A percentile compares a stretch with the other conserved stretches of the same genome.
phyloP scores from a whole-genome alignment of 2,888 invertebrate genomes.

The Drosophila tripunctata region DNA sequence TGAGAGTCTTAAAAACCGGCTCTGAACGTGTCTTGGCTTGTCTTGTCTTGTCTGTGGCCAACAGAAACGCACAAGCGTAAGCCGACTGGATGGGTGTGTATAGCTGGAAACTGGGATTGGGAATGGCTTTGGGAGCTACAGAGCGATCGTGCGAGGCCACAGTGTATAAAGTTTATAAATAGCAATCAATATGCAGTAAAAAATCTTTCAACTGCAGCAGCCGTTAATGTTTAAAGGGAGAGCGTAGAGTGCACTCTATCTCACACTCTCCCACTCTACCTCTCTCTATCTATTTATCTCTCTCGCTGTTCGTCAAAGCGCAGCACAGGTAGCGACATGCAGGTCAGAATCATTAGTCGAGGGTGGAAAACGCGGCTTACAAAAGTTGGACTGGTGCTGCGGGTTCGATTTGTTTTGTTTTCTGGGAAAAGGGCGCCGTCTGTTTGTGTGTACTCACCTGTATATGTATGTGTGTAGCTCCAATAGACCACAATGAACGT shows the following conservation, averaged over 20 bases:
- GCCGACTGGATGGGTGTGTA: neutral
- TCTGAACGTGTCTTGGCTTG: conserved; percentile 36
- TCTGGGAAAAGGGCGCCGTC: conserved; percentile 47
- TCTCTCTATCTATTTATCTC: too few relatives aligned
- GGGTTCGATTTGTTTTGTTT: too few relatives aligned
- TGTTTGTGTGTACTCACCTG: conserved; percentile 47
- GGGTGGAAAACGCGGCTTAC: conserved; percentile 56
- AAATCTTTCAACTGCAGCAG: conserved; percentile 33
- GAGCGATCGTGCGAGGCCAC: conserved; percentile 29
- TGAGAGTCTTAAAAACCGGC: conserved; percentile 59
- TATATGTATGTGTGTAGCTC: conserved; percentile 45
- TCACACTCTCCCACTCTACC: too few relatives aligned
- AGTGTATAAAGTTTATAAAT: conserved; percentile 59
- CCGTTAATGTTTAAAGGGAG: conserved; percentile 43
- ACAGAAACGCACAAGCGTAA: conserved; percentile 54
- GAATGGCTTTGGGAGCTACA: conserved; percentile 21
- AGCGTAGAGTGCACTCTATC: too few relatives aligned
- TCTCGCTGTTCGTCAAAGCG: conserved; percentile 3
- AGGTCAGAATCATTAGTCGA: conserved; percentile 63
- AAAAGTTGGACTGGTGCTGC: conserved; percentile 35
- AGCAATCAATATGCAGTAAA: conserved; percentile 72
- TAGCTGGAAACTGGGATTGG: conserved; percentile 16
- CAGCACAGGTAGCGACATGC: conserved; percentile 58
- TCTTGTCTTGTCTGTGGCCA: conserved; percentile 51
- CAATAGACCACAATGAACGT: conserved; percentile 53